Evolutionary conservation across 2,113 vertebrate genomes (phyloP).

Genomic region (Hemiscyllium ocellatum): DNA sequence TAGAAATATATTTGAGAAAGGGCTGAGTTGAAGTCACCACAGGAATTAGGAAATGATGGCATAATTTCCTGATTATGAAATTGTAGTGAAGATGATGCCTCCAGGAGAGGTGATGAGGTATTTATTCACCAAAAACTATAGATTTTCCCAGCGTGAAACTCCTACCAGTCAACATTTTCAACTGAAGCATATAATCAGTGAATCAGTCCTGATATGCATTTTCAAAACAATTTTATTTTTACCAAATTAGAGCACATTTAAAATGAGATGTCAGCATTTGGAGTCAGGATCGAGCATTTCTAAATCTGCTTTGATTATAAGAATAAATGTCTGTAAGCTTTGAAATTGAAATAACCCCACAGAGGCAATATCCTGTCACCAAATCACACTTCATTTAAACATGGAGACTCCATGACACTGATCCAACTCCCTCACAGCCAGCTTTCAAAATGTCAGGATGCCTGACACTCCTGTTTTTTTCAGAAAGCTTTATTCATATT

Average conservation of each 20-base stretch:
- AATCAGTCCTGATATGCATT: not conserved
- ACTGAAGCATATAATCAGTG: not conserved
- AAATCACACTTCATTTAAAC: too few relatives aligned
- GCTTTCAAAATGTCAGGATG: too few relatives aligned
- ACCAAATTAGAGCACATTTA: not conserved
- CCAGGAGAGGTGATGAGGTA: not conserved
- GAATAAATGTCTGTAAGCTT: not conserved
- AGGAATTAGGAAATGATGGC: not conserved
- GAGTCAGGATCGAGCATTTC: not conserved
- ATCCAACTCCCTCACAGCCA: too few relatives aligned
- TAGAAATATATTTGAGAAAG: not conserved
- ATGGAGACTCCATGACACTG: too few relatives aligned
- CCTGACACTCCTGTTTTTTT: too few relatives aligned
- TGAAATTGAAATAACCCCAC: not conserved
- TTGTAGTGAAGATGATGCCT: not conserved
- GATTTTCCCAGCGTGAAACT: not conserved
- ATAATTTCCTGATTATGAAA: not conserved
- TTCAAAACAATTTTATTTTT: not conserved
- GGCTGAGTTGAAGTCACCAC: not conserved
- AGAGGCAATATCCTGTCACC: too few relatives aligned
- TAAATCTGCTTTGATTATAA: not conserved
- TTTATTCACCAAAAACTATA: not conserved
- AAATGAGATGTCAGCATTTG: not conserved
- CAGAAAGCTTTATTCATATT: too few relatives aligned
- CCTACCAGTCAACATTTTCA: not conserved